Evolutionary conservation across 2,797 vertebrate species (phyloP).

Genomic region (Choloepus didactylus): DNA sequence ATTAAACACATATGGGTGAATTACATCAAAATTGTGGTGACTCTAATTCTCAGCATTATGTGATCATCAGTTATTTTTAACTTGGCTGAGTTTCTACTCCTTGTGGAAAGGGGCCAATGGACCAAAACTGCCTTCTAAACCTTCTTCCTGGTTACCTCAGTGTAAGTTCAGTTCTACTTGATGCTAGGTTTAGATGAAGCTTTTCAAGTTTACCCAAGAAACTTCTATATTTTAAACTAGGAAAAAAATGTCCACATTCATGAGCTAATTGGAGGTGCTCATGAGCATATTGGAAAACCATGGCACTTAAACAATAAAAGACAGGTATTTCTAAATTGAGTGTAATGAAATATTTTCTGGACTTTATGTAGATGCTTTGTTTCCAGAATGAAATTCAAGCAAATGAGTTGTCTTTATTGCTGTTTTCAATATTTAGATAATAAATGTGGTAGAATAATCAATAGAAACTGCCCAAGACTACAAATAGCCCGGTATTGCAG

Average conservation of each 20-base stretch:
- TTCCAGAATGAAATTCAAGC: slow-evolving; percentile 30
- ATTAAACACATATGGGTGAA: slow-evolving; percentile 1
- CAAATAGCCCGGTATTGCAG: background rate
- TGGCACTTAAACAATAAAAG: background rate
- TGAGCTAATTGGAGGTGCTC: background rate
- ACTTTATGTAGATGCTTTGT: slow-evolving; percentile 52
- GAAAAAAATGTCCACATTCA: background rate
- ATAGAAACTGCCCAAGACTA: slow-evolving; percentile 56
- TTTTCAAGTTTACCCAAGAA: slow-evolving; percentile 15
- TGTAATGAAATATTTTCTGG: background rate
- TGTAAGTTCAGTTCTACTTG: background rate
- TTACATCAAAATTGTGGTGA: slow-evolving; percentile 11
- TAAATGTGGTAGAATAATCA: slow-evolving; percentile 55
- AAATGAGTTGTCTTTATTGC: slow-evolving; percentile 42
- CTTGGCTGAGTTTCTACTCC: background rate
- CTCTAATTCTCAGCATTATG: background rate
- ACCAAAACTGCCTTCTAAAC: background rate
- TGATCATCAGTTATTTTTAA: slow-evolving; percentile 12
- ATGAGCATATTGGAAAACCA: background rate
- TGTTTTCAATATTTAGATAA: slow-evolving; percentile 71
- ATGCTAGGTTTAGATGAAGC: background rate
- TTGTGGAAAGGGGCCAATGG: background rate
- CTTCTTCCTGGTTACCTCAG: background rate
- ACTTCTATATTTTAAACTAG: slow-evolving; percentile 13
- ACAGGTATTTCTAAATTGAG: slow-evolving; percentile 45